These are phyloP conservation scores for Cataglyphis cursor DNA, from an alignment of 2,888 invertebrate species.

Conservation along the genomic window DNA sequence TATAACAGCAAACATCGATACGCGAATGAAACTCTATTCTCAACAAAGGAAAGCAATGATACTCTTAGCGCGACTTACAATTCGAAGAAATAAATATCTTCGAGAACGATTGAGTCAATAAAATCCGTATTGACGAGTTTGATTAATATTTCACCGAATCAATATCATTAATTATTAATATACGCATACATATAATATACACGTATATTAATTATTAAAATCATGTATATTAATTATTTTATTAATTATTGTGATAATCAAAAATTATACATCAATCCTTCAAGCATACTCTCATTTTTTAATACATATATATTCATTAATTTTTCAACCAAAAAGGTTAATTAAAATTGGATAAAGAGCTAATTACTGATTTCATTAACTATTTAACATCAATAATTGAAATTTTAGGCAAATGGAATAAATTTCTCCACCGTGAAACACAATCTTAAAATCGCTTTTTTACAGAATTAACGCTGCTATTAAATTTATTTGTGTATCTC, in stretches of 20 bases:
- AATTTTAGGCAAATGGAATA: background rate
- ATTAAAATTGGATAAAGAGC: background rate
- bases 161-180: background rate
- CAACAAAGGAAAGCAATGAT: constrained; percentile 30
- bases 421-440: background rate
- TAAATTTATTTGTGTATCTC: background rate
- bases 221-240: background rate
- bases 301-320: background rate
- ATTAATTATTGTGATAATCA: background rate
- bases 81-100: constrained; percentile 12
- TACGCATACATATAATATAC: background rate
- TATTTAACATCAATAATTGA: background rate
- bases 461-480: background rate
- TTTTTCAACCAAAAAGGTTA: background rate
- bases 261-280: background rate
- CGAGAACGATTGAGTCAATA: constrained; percentile 20
- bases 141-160: background rate
- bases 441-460: background rate
- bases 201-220: background rate
- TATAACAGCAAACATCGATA: constrained; percentile 40
- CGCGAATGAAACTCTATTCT: constrained; percentile 43
- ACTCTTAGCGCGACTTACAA: constrained; percentile 10
- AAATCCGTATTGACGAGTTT: background rate
- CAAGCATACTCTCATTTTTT: background rate
- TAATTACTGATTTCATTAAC: background rate